phyloP scores from a whole-genome alignment of 2,797 vertebrate genomes.

The Ficedula albicollis region DNA sequence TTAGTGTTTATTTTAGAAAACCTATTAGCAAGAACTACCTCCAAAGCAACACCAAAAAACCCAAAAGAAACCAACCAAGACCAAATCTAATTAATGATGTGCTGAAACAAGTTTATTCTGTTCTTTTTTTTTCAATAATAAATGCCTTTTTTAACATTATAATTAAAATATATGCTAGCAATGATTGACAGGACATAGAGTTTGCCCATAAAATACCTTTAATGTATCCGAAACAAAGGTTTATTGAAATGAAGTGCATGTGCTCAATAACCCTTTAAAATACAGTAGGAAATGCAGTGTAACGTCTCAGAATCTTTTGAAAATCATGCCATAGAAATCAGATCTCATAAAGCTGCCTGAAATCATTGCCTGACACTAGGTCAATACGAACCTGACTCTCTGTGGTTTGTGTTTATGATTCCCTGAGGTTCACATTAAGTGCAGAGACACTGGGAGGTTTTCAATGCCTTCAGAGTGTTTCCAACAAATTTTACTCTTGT shows the following conservation, averaged over 20 bases:
- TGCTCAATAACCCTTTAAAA: background rate
- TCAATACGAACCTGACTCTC: background rate
- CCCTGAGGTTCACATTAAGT: background rate
- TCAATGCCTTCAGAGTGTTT: background rate
- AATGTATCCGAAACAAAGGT: background rate
- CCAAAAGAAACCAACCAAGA: background rate
- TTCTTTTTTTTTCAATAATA: conserved; percentile 23
- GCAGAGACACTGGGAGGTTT: background rate
- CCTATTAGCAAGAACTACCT: background rate
- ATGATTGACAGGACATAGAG: background rate
- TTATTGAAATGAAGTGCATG: background rate
- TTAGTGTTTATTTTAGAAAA: conserved; percentile 38
- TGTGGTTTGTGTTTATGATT: background rate
- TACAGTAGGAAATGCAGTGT: background rate
- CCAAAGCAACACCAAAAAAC: background rate
- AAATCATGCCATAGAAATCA: background rate
- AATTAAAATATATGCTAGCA: background rate
- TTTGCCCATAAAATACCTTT: background rate
- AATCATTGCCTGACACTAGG: background rate
- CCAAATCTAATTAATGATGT: background rate
- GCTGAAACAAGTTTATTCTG: background rate
- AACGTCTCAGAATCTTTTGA: background rate
- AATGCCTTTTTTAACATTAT: background rate
- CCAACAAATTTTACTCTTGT: background rate
- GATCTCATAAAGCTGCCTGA: background rate